Conservation (phyloP, 2,888 invertebrate species). For the Leptarthrus brevirostris region DNA sequence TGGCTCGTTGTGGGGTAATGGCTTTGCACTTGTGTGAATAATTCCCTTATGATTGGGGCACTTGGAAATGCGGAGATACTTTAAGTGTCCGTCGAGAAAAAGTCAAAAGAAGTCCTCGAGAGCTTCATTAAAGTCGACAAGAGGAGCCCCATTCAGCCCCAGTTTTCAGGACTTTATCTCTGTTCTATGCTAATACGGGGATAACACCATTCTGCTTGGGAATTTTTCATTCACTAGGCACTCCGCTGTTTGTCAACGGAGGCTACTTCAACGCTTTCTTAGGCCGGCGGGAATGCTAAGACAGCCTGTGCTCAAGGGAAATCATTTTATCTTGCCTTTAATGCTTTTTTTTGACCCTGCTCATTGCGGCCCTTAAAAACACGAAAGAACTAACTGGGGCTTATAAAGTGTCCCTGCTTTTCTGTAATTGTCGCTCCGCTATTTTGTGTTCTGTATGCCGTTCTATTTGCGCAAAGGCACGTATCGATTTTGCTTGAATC, state of each 20-base stretch:
- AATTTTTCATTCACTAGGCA: constrained; percentile 5
- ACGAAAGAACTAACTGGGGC: constrained; percentile 40
- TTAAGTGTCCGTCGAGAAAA: constrained; percentile 24
- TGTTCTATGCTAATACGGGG: constrained; percentile 35
- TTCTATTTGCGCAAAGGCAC: not conserved
- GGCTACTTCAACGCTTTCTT: constrained; percentile 10
- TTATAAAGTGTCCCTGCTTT: constrained; percentile 23
- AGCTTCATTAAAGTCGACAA: constrained; percentile 11
- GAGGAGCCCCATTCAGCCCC: constrained; percentile 5
- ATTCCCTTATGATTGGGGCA: constrained; percentile 30
- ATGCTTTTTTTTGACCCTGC: constrained; percentile 36
- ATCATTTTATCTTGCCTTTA: constrained; percentile 43
- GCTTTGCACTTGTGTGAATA: constrained; percentile 24
- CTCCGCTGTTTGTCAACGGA: constrained; percentile 35
- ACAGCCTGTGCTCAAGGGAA: constrained; percentile 41
- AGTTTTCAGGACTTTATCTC: not conserved
- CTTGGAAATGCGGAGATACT: constrained; percentile 9
- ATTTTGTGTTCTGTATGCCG: not conserved
- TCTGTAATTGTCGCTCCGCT: constrained; percentile 36
- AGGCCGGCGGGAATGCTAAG: not conserved
- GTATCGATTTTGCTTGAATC: constrained; percentile 1
- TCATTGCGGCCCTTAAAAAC: constrained; percentile 29
- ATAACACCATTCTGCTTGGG: not conserved
- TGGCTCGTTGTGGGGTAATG: not conserved
- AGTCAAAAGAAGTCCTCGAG: constrained; percentile 22